A percentile compares a stretch with the other conserved stretches of the same genome.
Evolutionary conservation across 2,113 vertebrate species (phyloP).

Genomic region (Lycaon pictus): DNA sequence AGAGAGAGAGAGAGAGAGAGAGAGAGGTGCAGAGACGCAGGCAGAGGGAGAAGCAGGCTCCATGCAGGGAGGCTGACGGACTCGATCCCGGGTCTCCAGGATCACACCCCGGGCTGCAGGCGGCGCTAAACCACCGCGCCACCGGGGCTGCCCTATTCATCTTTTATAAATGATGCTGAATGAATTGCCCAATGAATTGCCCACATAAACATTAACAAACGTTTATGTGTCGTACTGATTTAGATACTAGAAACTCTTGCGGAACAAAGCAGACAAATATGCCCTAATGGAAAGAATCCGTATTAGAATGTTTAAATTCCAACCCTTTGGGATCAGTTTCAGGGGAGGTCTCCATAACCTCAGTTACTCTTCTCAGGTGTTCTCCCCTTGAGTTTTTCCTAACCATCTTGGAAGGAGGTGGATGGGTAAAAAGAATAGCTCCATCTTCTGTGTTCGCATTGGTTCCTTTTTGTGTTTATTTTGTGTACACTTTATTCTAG

Average conservation of each 20-base stretch:
- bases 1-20: no score
- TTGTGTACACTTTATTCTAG: neutral
- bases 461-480: neutral
- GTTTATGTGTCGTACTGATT: neutral
- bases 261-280: neutral
- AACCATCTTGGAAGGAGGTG: neutral
- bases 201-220: neutral
- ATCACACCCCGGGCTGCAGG: no score
- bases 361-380: neutral
- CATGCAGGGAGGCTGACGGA: no score
- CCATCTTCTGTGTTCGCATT: neutral
- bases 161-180: neutral
- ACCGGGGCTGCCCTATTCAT: neutral
- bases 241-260: neutral
- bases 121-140: no score
- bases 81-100: no score
- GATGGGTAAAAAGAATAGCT: neutral
- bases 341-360: neutral
- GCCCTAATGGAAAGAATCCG: neutral
- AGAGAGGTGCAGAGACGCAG: no score
- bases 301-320: neutral
- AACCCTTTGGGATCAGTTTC: neutral
- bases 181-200: constrained; percentile 4
- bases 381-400: neutral
- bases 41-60: no score